Percentiles rank a stretch among this genome's conserved stretches.
Evolutionary conservation across 2,113 vertebrate species (phyloP).

Genomic region (Xenus cinereus): DNA sequence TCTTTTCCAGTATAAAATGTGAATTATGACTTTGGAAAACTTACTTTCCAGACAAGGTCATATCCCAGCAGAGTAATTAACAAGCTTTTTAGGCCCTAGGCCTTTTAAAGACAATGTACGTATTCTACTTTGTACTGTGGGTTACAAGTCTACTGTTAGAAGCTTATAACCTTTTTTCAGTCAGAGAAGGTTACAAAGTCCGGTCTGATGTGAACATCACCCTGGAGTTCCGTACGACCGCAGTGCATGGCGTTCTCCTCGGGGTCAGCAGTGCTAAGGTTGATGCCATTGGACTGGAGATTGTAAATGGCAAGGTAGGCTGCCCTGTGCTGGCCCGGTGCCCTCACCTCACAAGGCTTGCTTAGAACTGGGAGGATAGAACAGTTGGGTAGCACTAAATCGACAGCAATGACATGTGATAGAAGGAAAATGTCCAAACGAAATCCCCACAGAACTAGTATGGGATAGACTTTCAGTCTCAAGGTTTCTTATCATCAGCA

Average conservation of each 20-base stretch:
- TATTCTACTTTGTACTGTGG: background rate
- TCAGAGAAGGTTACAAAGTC: constrained; percentile 90
- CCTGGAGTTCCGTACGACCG: constrained; percentile 86
- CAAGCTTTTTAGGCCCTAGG: background rate
- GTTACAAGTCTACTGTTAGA: background rate
- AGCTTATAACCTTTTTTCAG: constrained; percentile 66
- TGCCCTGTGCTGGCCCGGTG: background rate
- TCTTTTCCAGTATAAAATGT: background rate
- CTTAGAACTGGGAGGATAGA: background rate
- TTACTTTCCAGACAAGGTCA: background rate
- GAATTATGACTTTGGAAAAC: background rate
- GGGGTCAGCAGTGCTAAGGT: constrained; percentile 92
- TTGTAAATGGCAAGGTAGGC: constrained; percentile 89
- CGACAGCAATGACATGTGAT: background rate
- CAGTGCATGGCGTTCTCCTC: constrained; percentile 78
- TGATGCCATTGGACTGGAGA: constrained; percentile 90
- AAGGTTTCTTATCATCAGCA: background rate
- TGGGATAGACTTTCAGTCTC: background rate
- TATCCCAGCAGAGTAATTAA: background rate
- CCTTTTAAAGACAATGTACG: background rate
- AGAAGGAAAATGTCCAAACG: background rate
- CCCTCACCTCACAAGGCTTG: background rate
- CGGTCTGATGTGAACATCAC: constrained; percentile 84
- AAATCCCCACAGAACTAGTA: background rate
- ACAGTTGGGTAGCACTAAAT: background rate